Percentiles rank a stretch among this genome's conserved stretches.
Evolutionary conservation across 2,888 invertebrate species (phyloP).

Genomic region (Lepetodrilus schrolli): DNA sequence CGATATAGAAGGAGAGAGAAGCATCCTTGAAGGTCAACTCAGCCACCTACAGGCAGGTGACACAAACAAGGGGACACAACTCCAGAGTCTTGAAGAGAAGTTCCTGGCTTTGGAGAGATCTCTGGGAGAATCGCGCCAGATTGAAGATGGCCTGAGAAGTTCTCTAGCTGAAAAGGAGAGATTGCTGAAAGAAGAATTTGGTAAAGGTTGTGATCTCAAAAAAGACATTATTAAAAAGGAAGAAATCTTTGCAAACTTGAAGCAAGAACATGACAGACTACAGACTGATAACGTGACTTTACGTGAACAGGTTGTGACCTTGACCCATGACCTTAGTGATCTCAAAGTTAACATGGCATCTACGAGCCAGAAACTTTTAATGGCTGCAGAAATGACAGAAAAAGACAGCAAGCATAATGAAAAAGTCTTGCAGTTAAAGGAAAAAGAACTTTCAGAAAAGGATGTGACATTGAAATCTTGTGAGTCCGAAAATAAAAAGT

Average conservation of each 20-base stretch:
- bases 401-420: slow-evolving; percentile 20
- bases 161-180: neutral
- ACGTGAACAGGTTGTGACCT: slow-evolving; percentile 28
- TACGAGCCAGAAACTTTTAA: neutral
- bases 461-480: neutral
- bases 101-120: slow-evolving; percentile 32
- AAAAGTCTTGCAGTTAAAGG: neutral
- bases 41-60: slow-evolving; percentile 33
- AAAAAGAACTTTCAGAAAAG: slow-evolving; percentile 15
- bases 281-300: slow-evolving; percentile 37
- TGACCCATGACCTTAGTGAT: slow-evolving; percentile 32
- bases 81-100: slow-evolving; percentile 39
- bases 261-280: slow-evolving; percentile 22
- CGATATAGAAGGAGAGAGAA: neutral
- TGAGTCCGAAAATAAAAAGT: slow-evolving; percentile 8
- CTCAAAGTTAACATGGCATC: slow-evolving; percentile 33
- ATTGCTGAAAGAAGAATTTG: neutral
- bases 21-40: neutral
- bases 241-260: slow-evolving; percentile 18
- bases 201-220: neutral
- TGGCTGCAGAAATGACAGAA: neutral
- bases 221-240: slow-evolving; percentile 27
- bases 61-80: slow-evolving; percentile 37
- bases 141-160: slow-evolving; percentile 9
- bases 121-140: slow-evolving; percentile 30